Evolutionary conservation across 2,888 invertebrate genomes (phyloP).

Genomic region (Apotomis turbidana): DNA sequence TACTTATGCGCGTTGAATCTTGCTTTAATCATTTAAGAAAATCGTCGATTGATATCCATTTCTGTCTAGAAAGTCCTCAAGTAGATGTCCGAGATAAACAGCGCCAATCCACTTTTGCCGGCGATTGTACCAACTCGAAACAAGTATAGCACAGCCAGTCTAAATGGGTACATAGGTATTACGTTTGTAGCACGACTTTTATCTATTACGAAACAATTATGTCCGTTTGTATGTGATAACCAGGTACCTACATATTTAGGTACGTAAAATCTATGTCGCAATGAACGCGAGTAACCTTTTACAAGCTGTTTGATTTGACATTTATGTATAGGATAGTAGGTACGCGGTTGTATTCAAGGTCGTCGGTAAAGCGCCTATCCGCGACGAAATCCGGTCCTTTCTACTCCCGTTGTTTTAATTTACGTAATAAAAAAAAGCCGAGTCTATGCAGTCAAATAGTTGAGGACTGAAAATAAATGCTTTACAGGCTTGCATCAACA

Average conservation of each 20-base stretch:
- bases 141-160: too few relatives aligned
- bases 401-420: constrained; percentile 25
- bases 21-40: too few relatives aligned
- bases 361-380: constrained; percentile 22
- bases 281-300: constrained; percentile 39
- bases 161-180: not conserved
- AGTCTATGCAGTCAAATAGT: too few relatives aligned
- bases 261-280: constrained; percentile 32
- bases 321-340: constrained; percentile 45
- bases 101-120: too few relatives aligned
- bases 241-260: constrained; percentile 16
- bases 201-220: constrained; percentile 40
- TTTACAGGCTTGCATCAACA: too few relatives aligned
- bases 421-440: not conserved
- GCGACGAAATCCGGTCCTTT: constrained; percentile 45
- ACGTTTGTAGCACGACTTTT: constrained; percentile 34
- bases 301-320: constrained; percentile 45
- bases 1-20: too few relatives aligned
- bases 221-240: constrained; percentile 41
- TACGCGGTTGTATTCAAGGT: constrained; percentile 31
- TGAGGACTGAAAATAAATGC: too few relatives aligned
- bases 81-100: too few relatives aligned
- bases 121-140: too few relatives aligned
- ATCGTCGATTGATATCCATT: too few relatives aligned
- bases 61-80: too few relatives aligned